These are phyloP conservation scores for Fragum fragum DNA, from an alignment of 2,888 invertebrate species.

Conservation along the genomic window DNA sequence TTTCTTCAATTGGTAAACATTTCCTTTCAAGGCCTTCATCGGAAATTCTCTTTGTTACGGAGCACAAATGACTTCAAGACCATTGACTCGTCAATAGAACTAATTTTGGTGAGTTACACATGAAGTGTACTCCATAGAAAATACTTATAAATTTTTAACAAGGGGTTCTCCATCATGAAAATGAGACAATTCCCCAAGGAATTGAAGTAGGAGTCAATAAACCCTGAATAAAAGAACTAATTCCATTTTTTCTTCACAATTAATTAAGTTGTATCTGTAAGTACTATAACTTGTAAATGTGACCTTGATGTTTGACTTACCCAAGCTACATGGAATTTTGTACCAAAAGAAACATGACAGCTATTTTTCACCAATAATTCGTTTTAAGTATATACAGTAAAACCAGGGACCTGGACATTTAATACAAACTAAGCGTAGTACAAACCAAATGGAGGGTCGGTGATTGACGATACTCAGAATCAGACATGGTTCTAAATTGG, in stretches of 20 bases:
- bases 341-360: too few relatives aligned
- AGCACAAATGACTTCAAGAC: not conserved
- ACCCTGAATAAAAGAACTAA: not conserved
- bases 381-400: too few relatives aligned
- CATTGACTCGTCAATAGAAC: conserved; percentile 4
- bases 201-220: not conserved
- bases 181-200: conserved; percentile 4
- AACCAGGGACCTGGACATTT: too few relatives aligned
- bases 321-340: too few relatives aligned
- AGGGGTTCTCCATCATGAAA: conserved; percentile 4
- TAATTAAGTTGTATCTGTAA: too few relatives aligned
- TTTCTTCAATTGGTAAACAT: conserved; percentile 1
- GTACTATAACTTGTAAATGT: not conserved
- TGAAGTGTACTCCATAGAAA: not conserved
- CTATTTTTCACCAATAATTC: too few relatives aligned
- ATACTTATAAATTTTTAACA: conserved; percentile 4
- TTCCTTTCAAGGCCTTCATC: not conserved
- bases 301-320: not conserved
- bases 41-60: not conserved
- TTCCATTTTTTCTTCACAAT: not conserved
- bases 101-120: conserved; percentile 7
- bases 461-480: not conserved
- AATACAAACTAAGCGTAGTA: too few relatives aligned
- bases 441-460: not conserved
- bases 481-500: not conserved